phyloP scores from a whole-genome alignment of 35 echinoderm and acorn worm species.

The Diadema setosum region DNA sequence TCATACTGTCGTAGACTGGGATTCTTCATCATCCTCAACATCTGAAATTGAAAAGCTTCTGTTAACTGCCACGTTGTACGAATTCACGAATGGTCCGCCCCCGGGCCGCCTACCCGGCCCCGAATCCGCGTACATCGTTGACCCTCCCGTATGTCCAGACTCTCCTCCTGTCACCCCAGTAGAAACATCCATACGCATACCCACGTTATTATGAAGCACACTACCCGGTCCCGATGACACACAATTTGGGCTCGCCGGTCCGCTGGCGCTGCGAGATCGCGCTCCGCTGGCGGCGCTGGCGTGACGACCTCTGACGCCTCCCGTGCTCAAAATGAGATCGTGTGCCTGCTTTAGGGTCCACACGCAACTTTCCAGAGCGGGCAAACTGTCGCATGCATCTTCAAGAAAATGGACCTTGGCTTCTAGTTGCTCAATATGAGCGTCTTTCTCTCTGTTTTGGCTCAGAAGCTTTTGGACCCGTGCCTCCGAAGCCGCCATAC shows the following conservation, averaged over 20 bases:
- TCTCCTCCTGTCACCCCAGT: neutral
- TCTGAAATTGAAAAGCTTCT: constrained; percentile 56
- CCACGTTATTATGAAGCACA: neutral
- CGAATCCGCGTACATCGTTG: neutral
- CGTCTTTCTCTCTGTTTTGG: constrained; percentile 34
- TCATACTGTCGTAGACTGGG: neutral
- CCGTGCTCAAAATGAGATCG: neutral
- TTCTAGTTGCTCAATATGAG: neutral
- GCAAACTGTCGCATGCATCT: constrained; percentile 27
- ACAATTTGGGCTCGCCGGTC: neutral
- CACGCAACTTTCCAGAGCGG: constrained; percentile 19
- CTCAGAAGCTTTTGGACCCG: constrained; percentile 24
- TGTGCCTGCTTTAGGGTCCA: neutral
- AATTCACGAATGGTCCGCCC: neutral
- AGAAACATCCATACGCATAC: neutral
- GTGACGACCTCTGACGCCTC: neutral
- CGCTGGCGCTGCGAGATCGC: neutral
- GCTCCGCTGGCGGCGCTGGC: neutral
- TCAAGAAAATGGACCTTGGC: constrained; percentile 25
- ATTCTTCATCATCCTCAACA: constrained; percentile 29
- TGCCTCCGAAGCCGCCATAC: constrained; percentile 34
- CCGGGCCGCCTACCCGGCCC: neutral
- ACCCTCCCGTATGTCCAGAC: neutral
- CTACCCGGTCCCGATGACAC: neutral
- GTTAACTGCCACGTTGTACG: neutral